Percentiles rank a stretch among this genome's conserved stretches.
These are phyloP conservation scores for Aleadryas rufinucha DNA, from an alignment of 2,113 vertebrate species.

Conservation along the genomic window DNA sequence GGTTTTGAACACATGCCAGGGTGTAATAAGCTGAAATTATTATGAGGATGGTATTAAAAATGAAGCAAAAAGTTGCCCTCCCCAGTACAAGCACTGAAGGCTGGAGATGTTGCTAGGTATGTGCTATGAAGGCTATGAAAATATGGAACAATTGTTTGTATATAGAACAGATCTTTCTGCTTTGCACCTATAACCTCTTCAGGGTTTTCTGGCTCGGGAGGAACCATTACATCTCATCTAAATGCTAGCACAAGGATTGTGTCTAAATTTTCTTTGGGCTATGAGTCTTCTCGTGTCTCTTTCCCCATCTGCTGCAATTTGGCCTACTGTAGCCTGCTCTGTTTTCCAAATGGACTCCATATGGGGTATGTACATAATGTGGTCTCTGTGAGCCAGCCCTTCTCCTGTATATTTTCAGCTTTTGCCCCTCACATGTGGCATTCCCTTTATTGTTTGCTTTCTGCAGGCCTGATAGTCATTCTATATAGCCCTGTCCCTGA, in stretches of 20 bases:
- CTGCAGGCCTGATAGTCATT: background rate
- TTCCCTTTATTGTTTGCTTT: background rate
- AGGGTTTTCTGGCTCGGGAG: background rate
- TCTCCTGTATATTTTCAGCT: background rate
- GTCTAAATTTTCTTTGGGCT: background rate
- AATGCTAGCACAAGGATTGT: background rate
- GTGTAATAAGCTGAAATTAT: background rate
- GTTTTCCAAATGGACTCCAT: background rate
- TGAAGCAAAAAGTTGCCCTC: background rate
- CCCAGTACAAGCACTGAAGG: background rate
- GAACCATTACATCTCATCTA: background rate
- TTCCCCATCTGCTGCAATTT: background rate
- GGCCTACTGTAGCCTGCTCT: background rate
- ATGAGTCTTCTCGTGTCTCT: background rate
- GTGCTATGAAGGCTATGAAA: background rate
- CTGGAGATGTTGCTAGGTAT: background rate
- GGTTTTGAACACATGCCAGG: background rate
- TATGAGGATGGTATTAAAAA: background rate
- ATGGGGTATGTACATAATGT: too few relatives aligned
- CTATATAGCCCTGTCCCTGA: background rate
- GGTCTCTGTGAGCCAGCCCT: background rate
- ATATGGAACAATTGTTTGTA: background rate
- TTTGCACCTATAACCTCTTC: background rate
- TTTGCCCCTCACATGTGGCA: background rate
- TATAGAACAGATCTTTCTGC: fast-evolving